Conservation (phyloP, 1,140 invertebrate species). For the Luehdorfia chinensis region DNA sequence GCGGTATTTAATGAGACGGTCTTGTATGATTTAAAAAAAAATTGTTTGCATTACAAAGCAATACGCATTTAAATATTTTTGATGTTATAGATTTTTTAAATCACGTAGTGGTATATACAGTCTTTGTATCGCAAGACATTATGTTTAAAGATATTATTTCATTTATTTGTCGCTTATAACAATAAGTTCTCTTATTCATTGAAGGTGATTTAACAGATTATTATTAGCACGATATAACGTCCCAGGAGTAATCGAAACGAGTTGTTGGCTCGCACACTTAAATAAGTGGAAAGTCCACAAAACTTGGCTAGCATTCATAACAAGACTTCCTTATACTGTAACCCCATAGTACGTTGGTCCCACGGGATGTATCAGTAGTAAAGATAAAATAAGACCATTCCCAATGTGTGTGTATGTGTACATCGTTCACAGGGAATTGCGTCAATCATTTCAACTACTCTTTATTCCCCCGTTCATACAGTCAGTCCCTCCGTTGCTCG, state of each 20-base stretch:
- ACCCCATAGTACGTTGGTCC: slow-evolving; percentile 58
- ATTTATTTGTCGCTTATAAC: no score
- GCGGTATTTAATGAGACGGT: no score
- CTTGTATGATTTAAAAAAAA: no score
- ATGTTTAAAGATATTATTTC: no score
- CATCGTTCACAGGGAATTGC: slow-evolving; percentile 50
- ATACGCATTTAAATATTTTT: no score
- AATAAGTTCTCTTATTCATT: no score
- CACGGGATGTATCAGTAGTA: slow-evolving; percentile 67
- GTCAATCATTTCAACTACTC: slow-evolving; percentile 63
- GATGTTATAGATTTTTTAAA: no score
- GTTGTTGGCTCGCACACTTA: slow-evolving; percentile 29
- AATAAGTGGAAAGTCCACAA: slow-evolving; percentile 50
- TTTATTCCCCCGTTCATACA: slow-evolving; percentile 56
- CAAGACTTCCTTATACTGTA: slow-evolving; percentile 50
- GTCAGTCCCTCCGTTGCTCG: slow-evolving; percentile 40
- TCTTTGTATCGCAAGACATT: no score
- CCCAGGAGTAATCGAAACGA: slow-evolving; percentile 28
- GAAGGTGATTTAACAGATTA: slow-evolving; percentile 9
- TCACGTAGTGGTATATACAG: no score
- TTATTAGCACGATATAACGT: slow-evolving; percentile 27
- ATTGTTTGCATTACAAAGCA: no score
- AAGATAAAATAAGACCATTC: slow-evolving; percentile 62
- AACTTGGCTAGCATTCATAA: slow-evolving; percentile 57
- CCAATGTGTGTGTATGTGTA: slow-evolving; percentile 47